Base-by-base conservation (phyloP, 2,797 vertebrate species). In the Zonotrichia albicollis region DNA sequence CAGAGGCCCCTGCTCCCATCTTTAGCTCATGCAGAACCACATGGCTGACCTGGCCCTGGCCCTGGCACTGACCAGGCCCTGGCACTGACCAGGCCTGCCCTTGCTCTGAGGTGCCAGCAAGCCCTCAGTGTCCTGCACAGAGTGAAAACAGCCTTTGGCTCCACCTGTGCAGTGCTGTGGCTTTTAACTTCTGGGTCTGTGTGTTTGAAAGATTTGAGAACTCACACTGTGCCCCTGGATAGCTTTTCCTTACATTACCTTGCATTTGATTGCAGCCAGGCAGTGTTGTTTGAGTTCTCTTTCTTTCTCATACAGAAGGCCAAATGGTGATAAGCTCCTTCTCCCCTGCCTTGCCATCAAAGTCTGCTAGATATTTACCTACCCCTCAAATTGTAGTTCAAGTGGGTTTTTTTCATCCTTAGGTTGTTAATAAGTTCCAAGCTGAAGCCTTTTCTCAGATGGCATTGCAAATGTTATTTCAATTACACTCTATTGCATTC, bases 1-100 rank as follows among this genome's bases (percentile, higher is more conserved):
- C 48, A 48, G 36, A 77, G 38, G 22, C 17, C 50, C 10, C 68
- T 57, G 40, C 21, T 79, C 6, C 46, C 38, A 5, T 23, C 2
- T 2, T n/a, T 18, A 21, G 1, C 51, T 64, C 0, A 0, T 5
- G 7, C 42, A 34, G 78, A 40, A n/a, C n/a, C n/a, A n/a, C n/a
- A n/a, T n/a, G n/a, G n/a, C n/a, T 36, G 36, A 36, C 26, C 36
- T 34, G 27, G 27, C 46, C 38, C 36, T 2, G 1, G 13, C 27
- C n/a, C n/a, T n/a, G n/a, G n/a, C n/a, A n/a, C n/a, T 36, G 36
- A 36, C 26, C 36, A 34, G 27, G 27, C 46, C 38, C 36, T 2
- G 1, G 13, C 27, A 48, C 20, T 3, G 5, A 23, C 61, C 2
- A 0, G 74, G 45, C 34, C 45, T 65, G 34, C 23, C 54, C n/a